Conservation (phyloP, 92 coral and sea anemone genomes). For the Actinernus sp. region DNA sequence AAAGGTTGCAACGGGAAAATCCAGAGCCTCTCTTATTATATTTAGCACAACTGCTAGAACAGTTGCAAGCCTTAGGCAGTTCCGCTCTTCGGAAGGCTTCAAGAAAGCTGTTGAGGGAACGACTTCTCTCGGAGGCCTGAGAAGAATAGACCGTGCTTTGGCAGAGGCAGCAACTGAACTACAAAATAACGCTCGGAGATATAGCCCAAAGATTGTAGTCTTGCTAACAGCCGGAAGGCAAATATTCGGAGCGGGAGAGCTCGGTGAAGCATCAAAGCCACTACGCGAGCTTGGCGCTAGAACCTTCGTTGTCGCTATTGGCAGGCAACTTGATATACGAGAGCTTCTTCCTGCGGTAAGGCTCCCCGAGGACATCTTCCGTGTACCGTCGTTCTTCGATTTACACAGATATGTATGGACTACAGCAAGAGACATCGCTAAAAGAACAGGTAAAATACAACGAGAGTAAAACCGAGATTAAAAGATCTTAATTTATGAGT, state of each 20-base stretch:
- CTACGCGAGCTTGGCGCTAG: constrained; percentile 60
- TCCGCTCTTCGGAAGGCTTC: constrained; percentile 42
- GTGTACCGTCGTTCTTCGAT: constrained; percentile 26
- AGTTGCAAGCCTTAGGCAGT: constrained; percentile 55
- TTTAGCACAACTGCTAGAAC: constrained; percentile 66
- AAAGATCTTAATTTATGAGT: no score
- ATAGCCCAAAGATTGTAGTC: constrained; percentile 47
- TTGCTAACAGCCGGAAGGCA: constrained; percentile 73
- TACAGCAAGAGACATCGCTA: no score
- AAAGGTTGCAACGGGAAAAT: constrained; percentile 24
- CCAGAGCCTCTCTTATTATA: constrained; percentile 67
- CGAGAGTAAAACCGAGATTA: no score
- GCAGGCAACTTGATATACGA: constrained; percentile 35
- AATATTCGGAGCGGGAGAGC: neutral
- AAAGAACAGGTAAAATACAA: no score
- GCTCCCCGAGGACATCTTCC: constrained; percentile 39
- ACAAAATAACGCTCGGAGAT: neutral
- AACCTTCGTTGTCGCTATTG: constrained; percentile 64
- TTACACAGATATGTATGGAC: no score
- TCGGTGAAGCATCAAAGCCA: constrained; percentile 41
- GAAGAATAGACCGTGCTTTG: constrained; percentile 69
- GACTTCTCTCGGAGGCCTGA: constrained; percentile 58
- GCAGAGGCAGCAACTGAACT: neutral
- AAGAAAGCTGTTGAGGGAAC: constrained; percentile 47
- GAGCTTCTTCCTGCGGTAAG: constrained; percentile 41